Conservation (phyloP, 2,113 vertebrate genomes). For the western clawed frog (Xenopus tropicalis) region DNA sequence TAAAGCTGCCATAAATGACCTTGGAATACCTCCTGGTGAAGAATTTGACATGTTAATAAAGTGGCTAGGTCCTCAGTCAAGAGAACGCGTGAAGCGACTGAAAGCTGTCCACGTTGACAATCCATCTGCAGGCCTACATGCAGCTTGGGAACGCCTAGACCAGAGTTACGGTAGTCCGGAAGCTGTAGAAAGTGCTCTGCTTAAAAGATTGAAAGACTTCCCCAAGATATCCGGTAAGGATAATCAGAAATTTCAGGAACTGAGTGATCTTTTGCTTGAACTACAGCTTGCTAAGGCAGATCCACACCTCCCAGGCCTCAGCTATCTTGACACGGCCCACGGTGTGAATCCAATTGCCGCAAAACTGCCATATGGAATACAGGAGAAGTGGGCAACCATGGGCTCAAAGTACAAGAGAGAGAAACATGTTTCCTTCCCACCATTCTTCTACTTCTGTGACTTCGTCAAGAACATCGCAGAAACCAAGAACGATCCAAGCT, state of each 20-base stretch:
- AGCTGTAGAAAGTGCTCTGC: too few species aligned
- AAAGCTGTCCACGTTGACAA: conserved; percentile 22
- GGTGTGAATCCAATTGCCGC: conserved; percentile 38
- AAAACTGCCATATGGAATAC: conserved; percentile 29
- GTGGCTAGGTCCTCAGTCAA: conserved; percentile 47
- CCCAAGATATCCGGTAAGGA: conserved; percentile 6
- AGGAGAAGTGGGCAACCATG: conserved; percentile 26
- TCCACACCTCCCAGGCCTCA: conserved; percentile 4
- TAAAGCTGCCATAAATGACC: conserved; percentile 7
- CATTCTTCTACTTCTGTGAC: neutral
- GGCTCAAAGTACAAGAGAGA: conserved; percentile 35
- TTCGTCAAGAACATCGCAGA: conserved; percentile 11
- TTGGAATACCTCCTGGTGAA: conserved; percentile 38
- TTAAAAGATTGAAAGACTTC: neutral
- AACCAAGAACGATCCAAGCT: conserved; percentile 14
- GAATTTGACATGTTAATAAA: conserved; percentile 48
- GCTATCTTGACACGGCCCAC: conserved; percentile 34
- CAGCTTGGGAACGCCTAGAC: neutral
- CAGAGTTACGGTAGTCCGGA: too few species aligned
- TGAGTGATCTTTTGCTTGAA: neutral
- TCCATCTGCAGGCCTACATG: neutral
- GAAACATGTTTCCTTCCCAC: conserved; percentile 25
- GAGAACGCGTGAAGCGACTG: conserved; percentile 43
- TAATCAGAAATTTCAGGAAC: conserved; percentile 7
- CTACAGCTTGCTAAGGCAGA: neutral